Conservation (phyloP, 2,113 vertebrate genomes). For the Menidia beryllina region DNA sequence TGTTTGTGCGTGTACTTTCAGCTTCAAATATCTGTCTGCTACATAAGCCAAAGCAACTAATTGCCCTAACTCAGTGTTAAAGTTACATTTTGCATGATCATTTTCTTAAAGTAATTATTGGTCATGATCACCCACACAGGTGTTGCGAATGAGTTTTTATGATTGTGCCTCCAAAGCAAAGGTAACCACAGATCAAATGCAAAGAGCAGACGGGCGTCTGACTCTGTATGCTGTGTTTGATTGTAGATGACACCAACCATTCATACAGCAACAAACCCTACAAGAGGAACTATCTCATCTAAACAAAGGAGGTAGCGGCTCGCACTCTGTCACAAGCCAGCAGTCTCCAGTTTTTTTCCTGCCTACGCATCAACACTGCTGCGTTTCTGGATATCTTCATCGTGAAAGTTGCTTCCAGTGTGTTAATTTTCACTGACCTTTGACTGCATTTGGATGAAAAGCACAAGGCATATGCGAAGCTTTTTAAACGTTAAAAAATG, state of each 20-base stretch:
- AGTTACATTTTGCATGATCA: neutral
- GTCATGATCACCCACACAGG: neutral
- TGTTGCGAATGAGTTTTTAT: neutral
- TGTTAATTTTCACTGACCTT: neutral
- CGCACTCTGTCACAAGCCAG: no score
- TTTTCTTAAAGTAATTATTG: neutral
- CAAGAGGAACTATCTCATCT: no score
- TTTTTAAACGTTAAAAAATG: neutral
- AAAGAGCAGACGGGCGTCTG: neutral
- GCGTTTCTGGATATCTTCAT: no score
- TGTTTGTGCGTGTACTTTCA: neutral
- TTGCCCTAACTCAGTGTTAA: neutral
- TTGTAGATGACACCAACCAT: neutral
- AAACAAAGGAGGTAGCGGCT: neutral
- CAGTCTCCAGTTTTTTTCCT: no score
- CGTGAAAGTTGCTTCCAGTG: neutral
- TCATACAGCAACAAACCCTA: no score
- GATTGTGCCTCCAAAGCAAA: neutral
- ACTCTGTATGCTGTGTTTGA: neutral
- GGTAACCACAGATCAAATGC: neutral
- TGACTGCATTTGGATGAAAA: neutral
- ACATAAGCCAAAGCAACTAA: no score
- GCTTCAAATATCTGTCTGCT: neutral
- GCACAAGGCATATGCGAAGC: neutral
- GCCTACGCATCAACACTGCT: no score